A percentile compares a stretch with the other conserved stretches of the same genome.
Evolutionary conservation across 2,888 invertebrate genomes (phyloP).

Genomic region (Pachliopta kotzebuea): DNA sequence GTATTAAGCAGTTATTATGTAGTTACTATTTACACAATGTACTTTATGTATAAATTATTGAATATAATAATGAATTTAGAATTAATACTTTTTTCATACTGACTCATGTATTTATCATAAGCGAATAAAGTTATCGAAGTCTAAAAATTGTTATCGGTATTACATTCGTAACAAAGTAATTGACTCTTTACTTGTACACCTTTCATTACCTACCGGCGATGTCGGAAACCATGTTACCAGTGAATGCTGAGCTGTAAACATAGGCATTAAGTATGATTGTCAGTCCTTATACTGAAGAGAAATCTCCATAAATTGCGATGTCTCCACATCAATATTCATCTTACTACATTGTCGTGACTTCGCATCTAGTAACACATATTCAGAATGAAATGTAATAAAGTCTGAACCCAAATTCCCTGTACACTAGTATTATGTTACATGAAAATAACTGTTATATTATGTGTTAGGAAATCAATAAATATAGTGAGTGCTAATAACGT

Average conservation of each 20-base stretch:
- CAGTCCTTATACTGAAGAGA: conserved; percentile 23
- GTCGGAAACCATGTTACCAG: conserved; percentile 22
- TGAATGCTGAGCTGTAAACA: conserved; percentile 21
- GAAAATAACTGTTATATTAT: too few species aligned
- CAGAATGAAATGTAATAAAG: background rate
- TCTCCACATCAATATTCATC: conserved; percentile 26
- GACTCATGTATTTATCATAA: background rate
- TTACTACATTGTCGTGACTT: conserved; percentile 22
- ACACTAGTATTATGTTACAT: background rate
- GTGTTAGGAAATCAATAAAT: too few species aligned
- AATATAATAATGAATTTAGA: too few species aligned
- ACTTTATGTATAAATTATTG: too few species aligned
- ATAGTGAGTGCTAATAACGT: too few species aligned
- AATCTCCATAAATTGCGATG: conserved; percentile 28
- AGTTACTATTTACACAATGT: too few species aligned
- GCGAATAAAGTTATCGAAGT: background rate
- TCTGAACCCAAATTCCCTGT: background rate
- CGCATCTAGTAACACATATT: background rate
- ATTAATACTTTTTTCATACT: background rate
- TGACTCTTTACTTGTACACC: conserved; percentile 11
- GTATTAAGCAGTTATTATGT: too few species aligned
- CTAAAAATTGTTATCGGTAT: conserved; percentile 1
- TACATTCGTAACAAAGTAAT: conserved; percentile 16
- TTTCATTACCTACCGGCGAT: conserved; percentile 15
- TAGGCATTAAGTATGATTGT: conserved; percentile 26